phyloP scores from a whole-genome alignment of 1,140 invertebrate species.

The Listronotus oregonensis region DNA sequence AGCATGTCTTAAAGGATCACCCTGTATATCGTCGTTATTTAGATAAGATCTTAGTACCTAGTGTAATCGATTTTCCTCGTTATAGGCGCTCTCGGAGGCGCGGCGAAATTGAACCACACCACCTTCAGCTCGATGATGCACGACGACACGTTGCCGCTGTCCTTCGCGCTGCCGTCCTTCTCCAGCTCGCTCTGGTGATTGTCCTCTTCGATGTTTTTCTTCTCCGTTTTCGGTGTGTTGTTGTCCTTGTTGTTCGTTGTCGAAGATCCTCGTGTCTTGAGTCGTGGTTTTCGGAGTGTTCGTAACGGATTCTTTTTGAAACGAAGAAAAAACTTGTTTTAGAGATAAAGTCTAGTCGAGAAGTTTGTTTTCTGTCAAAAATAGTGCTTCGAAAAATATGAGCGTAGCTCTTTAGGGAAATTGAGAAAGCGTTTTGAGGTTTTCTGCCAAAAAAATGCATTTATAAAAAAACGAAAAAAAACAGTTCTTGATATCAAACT shows the following conservation, averaged over 20 bases:
- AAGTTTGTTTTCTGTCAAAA: too few relatives aligned
- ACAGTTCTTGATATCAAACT: too few relatives aligned
- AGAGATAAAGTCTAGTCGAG: too few relatives aligned
- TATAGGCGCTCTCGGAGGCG: constrained; percentile 91
- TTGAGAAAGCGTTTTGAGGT: too few relatives aligned
- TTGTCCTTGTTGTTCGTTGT: constrained; percentile 22
- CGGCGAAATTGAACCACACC: constrained; percentile 97
- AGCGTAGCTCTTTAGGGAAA: too few relatives aligned
- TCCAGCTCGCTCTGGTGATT: constrained; percentile 24
- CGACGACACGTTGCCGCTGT: constrained; percentile 73
- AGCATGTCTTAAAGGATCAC: too few relatives aligned
- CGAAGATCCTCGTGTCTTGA: neutral
- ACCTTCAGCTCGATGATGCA: constrained; percentile 86
- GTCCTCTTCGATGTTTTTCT: constrained; percentile 35
- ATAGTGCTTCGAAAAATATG: too few relatives aligned
- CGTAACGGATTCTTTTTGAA: too few relatives aligned
- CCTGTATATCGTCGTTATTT: too few relatives aligned
- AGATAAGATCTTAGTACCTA: constrained; percentile 66
- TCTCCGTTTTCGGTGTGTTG: constrained; percentile 39
- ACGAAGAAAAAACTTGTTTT: neutral
- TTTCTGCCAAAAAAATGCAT: too few relatives aligned
- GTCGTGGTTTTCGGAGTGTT: neutral
- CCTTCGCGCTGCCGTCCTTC: constrained; percentile 53
- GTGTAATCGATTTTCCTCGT: constrained; percentile 95
- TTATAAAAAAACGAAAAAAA: too few relatives aligned